Evolutionary conservation across 2,797 vertebrate species (phyloP).

Genomic region (Enteromius unitaeniatus): DNA sequence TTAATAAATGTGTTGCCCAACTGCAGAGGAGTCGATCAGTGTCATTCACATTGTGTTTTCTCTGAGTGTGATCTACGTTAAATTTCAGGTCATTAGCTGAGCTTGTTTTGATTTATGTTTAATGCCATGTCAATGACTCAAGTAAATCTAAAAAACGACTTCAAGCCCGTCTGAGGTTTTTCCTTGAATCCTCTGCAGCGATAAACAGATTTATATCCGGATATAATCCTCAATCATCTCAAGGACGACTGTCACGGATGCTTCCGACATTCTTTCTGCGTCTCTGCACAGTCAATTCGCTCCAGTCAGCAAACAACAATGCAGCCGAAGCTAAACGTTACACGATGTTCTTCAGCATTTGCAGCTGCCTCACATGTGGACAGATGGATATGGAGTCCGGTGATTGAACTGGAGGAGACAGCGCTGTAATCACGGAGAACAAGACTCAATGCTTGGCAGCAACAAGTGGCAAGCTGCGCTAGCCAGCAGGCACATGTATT

Average conservation of each 20-base stretch:
- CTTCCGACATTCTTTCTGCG: neutral
- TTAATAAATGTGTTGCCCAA: constrained; percentile 51
- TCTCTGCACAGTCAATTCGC: neutral
- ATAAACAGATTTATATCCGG: constrained; percentile 6
- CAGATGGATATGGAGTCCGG: constrained; percentile 51
- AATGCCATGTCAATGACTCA: neutral
- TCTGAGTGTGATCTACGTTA: constrained; percentile 21
- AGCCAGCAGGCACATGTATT: constrained; percentile 61
- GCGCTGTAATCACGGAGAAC: constrained; percentile 56
- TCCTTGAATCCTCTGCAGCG: constrained; percentile 2
- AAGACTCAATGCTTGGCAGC: constrained; percentile 44
- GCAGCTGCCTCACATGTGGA: constrained; percentile 30
- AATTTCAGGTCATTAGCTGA: constrained; percentile 13
- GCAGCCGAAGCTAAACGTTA: constrained; percentile 29
- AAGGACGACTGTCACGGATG: constrained; percentile 3
- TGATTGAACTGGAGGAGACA: constrained; percentile 61
- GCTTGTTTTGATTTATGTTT: constrained; percentile 41
- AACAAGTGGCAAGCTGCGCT: constrained; percentile 60
- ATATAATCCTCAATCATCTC: constrained; percentile 36
- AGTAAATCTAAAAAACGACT: constrained; percentile 17
- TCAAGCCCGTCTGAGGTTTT: constrained; percentile 4
- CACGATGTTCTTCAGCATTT: constrained; percentile 26
- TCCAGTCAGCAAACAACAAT: constrained; percentile 21
- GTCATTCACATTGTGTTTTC: constrained; percentile 21
- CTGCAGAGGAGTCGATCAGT: constrained; percentile 26